phyloP scores from a whole-genome alignment of 92 coral and sea anemone genomes.

The Umimayanthus kanabou region DNA sequence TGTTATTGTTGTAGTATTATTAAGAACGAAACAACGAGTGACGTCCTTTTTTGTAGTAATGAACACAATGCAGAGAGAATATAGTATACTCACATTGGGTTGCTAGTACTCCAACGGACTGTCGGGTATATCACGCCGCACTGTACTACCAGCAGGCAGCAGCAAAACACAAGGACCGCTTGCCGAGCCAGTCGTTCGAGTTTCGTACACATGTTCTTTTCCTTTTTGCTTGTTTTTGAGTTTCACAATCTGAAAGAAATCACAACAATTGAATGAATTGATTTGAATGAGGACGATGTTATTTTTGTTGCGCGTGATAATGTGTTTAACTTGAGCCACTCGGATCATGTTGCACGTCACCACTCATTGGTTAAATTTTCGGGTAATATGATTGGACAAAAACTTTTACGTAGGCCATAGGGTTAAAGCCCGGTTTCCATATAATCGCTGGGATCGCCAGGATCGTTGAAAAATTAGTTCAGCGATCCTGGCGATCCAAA shows the following conservation, averaged over 20 bases:
- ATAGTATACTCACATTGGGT: background rate
- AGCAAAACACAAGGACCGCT: background rate
- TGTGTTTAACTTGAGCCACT: too few relatives aligned
- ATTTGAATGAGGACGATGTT: background rate
- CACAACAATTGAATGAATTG: background rate
- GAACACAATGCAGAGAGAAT: background rate
- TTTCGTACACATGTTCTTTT: background rate
- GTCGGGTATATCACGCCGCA: background rate
- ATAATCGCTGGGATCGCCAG: too few relatives aligned
- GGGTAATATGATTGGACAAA: too few relatives aligned
- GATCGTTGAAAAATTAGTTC: too few relatives aligned
- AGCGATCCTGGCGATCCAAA: too few relatives aligned
- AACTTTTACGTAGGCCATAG: too few relatives aligned
- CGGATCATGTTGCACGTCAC: too few relatives aligned
- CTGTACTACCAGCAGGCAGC: background rate
- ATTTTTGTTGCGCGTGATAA: too few relatives aligned
- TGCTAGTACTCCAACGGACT: background rate
- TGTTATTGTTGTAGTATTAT: too few relatives aligned
- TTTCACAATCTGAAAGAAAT: background rate
- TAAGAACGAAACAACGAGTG: too few relatives aligned
- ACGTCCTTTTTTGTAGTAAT: background rate
- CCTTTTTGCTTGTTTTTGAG: background rate
- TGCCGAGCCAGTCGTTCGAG: background rate
- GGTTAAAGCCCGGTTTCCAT: too few relatives aligned
- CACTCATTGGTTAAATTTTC: too few relatives aligned